phyloP scores from a whole-genome alignment of 2,888 invertebrate species.

The Dasypolia templi region DNA sequence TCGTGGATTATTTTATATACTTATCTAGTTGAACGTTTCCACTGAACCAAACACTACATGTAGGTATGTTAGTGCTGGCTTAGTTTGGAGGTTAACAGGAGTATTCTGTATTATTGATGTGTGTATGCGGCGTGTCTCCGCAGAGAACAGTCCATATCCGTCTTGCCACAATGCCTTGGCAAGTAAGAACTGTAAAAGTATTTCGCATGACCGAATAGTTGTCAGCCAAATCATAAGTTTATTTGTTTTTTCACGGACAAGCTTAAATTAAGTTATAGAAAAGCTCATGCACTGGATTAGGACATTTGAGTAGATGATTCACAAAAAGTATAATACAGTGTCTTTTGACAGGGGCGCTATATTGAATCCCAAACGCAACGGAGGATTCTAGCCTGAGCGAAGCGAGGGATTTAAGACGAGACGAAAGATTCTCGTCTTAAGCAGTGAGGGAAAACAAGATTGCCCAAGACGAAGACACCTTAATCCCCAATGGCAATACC shows the following conservation, averaged over 20 bases:
- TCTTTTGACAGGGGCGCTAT: neutral
- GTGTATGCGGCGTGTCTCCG: neutral
- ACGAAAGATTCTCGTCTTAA: no score
- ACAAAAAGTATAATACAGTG: neutral
- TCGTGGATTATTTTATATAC: neutral
- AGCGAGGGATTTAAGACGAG: neutral
- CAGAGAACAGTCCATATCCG: neutral
- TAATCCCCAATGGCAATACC: no score
- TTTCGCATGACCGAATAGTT: no score
- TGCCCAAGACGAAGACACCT: no score
- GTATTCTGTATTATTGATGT: neutral
- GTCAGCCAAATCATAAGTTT: neutral
- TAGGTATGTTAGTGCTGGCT: neutral
- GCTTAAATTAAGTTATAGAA: neutral
- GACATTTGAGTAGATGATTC: neutral
- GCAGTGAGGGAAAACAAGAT: no score
- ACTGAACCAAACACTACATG: neutral
- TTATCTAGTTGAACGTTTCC: constrained; percentile 2
- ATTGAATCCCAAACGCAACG: neutral
- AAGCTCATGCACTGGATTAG: neutral
- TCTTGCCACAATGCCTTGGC: neutral
- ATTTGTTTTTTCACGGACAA: neutral
- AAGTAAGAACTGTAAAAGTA: neutral
- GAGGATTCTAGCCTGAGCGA: neutral
- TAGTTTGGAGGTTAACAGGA: neutral